Evolutionary conservation across 2,113 vertebrate species (phyloP), one percentile per base, ranked within the genome.

Genomic region (Arothron firmamentum): DNA sequence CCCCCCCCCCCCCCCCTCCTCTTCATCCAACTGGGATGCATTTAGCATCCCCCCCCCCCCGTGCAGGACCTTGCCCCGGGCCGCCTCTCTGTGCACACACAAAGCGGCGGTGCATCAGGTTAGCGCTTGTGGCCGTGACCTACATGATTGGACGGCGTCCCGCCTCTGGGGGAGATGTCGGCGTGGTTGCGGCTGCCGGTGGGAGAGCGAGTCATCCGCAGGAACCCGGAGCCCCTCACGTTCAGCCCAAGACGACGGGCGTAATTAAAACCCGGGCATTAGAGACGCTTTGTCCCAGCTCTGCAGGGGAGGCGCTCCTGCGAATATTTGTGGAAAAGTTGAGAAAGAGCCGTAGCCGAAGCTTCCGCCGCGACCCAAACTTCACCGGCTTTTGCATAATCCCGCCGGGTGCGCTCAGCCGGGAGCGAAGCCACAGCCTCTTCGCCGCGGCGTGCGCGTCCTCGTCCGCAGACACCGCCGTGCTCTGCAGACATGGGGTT

Each of bases 221-320:
- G 43, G 59, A 47, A 61, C 69, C 57, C n/a, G 59, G 34, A 38
- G 34, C 34, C 34, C 34, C 34, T 10, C 34, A 38, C 34, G 34
- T 38, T 38, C 45, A 31, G 67, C 68, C 61, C 45, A 82, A 78
- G 49, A 63, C 17, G 62, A 77, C 58, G 23, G 49, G 56, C 65
- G 74, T 79, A 77, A 84, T 86, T 84, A 83, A 83, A 81, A 74
- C 75, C 52, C 13, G 34, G 34, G 34, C 12, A 5, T 31, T 31
- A 5, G 61, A 59, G 61, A 62, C 64, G 0, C 76, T 80, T 80
- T 73, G 70, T 70, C 70, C 66, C 28, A 56, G 8, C 77, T 82
- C 82, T 70, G 80, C 82, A 67, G 74, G 74, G 75, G 77, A 70
- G 67, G 21, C 48, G 1, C 66, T 80, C 69, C 80, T 82, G 64